Conservation (phyloP, 2,113 vertebrate species). For the Glaucidium brasilianum region DNA sequence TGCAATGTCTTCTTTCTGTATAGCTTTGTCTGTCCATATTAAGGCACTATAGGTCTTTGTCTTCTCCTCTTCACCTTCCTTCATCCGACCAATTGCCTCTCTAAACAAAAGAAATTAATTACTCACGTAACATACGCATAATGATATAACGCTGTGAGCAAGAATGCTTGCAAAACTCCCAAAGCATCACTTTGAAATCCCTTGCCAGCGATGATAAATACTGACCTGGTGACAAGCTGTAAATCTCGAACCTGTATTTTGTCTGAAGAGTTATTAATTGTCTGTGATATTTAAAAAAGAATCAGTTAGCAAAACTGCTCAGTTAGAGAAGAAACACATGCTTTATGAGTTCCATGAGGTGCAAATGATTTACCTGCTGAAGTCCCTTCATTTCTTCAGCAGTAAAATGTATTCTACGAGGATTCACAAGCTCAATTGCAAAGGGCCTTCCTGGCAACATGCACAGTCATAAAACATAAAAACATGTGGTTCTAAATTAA, state of each 20-base stretch:
- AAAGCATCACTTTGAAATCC: not conserved
- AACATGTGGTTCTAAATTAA: conserved; percentile 60
- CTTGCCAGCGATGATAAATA: not conserved
- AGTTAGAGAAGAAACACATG: not conserved
- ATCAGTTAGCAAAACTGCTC: conserved; percentile 34
- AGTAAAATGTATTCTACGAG: conserved; percentile 79
- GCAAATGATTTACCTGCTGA: conserved; percentile 84
- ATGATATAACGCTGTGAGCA: not conserved
- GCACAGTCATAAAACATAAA: conserved; percentile 56
- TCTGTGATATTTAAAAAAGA: conserved; percentile 68
- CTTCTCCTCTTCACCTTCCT: conserved; percentile 96
- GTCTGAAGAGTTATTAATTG: conserved; percentile 89
- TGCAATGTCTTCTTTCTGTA: conserved; percentile 80
- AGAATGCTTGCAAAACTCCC: not conserved
- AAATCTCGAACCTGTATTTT: conserved; percentile 94
- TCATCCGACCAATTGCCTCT: conserved; percentile 93
- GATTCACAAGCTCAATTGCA: conserved; percentile 93
- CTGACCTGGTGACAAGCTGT: conserved; percentile 93
- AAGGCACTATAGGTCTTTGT: conserved; percentile 95
- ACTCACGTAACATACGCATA: not conserved
- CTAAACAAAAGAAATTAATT: conserved; percentile 71
- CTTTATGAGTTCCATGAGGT: not conserved
- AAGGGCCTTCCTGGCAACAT: conserved; percentile 92
- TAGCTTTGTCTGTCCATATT: conserved; percentile 87
- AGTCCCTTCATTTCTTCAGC: conserved; percentile 82